Conservation (phyloP, 2,888 invertebrate genomes). For the Rhamphomyia laevipes region DNA sequence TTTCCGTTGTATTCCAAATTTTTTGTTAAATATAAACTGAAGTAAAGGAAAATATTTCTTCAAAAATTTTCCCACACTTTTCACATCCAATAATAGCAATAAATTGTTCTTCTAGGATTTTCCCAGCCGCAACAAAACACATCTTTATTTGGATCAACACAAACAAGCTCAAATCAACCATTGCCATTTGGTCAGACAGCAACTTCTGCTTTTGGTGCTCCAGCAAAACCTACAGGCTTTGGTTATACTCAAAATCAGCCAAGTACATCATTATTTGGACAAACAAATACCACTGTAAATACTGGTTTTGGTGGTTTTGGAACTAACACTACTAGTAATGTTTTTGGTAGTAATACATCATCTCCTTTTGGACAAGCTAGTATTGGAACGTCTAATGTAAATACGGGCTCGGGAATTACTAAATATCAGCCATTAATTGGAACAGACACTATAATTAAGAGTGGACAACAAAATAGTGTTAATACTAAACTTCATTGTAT, state of each 20-base stretch:
- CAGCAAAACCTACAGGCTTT: conserved; percentile 37
- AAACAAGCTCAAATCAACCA: conserved; percentile 36
- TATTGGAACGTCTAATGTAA: background rate
- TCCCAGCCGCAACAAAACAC: conserved; percentile 41
- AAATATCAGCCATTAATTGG: conserved; percentile 83
- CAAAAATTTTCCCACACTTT: background rate
- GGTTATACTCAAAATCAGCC: conserved; percentile 24
- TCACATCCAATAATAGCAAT: conserved; percentile 5
- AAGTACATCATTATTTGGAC: conserved; percentile 43
- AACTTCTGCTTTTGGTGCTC: conserved; percentile 48
- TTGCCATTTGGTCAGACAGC: conserved; percentile 53
- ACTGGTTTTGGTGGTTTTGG: conserved; percentile 51
- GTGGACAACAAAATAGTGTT: conserved; percentile 71
- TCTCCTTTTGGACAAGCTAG: conserved; percentile 30
- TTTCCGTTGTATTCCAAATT: background rate
- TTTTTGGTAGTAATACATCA: conserved; percentile 38
- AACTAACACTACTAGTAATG: conserved; percentile 41
- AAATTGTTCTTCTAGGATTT: conserved; percentile 23
- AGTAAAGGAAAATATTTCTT: background rate
- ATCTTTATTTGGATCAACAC: conserved; percentile 46
- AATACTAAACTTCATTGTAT: conserved; percentile 94
- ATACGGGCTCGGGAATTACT: conserved; percentile 55
- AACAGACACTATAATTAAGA: conserved; percentile 84
- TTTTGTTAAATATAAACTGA: conserved; percentile 3
- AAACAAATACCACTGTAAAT: conserved; percentile 34